Evolutionary conservation across 2,888 invertebrate species (phyloP).

Genomic region (Caenorhabditis imperialis): DNA sequence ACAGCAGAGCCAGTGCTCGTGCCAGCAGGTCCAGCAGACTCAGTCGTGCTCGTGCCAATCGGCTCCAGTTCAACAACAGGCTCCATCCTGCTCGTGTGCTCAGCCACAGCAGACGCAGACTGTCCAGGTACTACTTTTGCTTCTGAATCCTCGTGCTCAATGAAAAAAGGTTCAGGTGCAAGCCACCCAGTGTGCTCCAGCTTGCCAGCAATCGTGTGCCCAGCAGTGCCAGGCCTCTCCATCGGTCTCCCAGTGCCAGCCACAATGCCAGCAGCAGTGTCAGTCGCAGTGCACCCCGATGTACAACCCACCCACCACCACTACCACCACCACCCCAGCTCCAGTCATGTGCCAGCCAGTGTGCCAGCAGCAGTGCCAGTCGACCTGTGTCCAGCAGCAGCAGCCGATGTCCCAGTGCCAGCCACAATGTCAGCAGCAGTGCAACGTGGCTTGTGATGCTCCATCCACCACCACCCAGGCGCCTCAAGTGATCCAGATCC

Average conservation of each 20-base stretch:
- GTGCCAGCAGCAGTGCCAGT: conserved; percentile 22
- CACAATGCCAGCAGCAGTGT: conserved; percentile 50
- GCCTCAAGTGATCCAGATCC: background rate
- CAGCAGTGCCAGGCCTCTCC: conserved; percentile 3
- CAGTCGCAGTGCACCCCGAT: conserved; percentile 27
- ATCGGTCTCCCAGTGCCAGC: conserved; percentile 33
- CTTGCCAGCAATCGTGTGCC: background rate
- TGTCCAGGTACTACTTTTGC: conserved; percentile 20
- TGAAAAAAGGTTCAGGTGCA: background rate
- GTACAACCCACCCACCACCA: conserved; percentile 19
- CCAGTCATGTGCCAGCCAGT: conserved; percentile 11
- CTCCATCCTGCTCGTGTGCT: conserved; percentile 40
- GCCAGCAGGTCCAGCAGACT: conserved; percentile 4
- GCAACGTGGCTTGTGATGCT: background rate
- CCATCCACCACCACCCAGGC: conserved; percentile 13
- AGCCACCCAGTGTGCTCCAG: background rate
- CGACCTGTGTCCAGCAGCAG: background rate
- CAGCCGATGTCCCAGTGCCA: conserved; percentile 12
- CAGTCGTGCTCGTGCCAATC: conserved; percentile 53
- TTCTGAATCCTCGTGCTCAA: too few species aligned
- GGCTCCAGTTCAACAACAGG: conserved; percentile 20
- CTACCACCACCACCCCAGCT: conserved; percentile 10
- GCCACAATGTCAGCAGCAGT: conserved; percentile 36
- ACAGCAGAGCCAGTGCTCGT: too few species aligned
- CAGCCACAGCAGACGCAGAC: conserved; percentile 42